Evolutionary conservation across 2,113 vertebrate species (phyloP), one percentile per base, ranked within the genome.

Genomic region (Xyrauchen texanus): DNA sequence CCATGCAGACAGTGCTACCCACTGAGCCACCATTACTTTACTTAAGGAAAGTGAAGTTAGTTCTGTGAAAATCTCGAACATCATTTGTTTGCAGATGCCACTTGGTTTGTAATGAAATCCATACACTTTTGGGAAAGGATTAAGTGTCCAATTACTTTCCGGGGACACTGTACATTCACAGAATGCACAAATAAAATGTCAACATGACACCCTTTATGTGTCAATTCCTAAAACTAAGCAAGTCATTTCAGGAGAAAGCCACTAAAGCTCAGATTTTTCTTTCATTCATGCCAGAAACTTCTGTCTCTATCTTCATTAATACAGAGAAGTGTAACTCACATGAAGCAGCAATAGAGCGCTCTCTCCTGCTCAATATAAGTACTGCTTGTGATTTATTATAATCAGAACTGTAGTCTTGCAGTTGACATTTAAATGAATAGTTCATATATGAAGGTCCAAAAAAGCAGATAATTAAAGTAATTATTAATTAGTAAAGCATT

Each of bases 221-320:
- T 64, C 68, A 64, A 7, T 0, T 70, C 57, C 68, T 63, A 58
- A 52, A 44, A 52, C 44, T 34, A 21, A 62, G 21, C 5, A 10
- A 42, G 46, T 55, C 77, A 6, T 16, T 60, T 73, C 9, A 46
- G 57, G 70, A 73, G 15, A 73, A 34, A 13, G 4, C 34, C 55
- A 79, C 6, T 78, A 44, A 58, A 60, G 9, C 58, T 16, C 13
- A 46, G 4, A 61, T 11, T 10, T 61, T 45, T 71, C 53, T 16
- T 73, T 64, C 47, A 55, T 55, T 52, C 58, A 71, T 55, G 77
- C 58, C 68, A 71, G 58, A 79, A 71, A 68, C 68, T 64, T 70
- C 68, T 79, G 67, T 79, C 57, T 42, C 21, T 58, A 42, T 6
- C 21, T 10, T 53, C 8, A 53, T 53, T 53, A 0, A 53, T 58